Conservation (phyloP, 2,888 invertebrate species). For the Agriopis aurantiaria region DNA sequence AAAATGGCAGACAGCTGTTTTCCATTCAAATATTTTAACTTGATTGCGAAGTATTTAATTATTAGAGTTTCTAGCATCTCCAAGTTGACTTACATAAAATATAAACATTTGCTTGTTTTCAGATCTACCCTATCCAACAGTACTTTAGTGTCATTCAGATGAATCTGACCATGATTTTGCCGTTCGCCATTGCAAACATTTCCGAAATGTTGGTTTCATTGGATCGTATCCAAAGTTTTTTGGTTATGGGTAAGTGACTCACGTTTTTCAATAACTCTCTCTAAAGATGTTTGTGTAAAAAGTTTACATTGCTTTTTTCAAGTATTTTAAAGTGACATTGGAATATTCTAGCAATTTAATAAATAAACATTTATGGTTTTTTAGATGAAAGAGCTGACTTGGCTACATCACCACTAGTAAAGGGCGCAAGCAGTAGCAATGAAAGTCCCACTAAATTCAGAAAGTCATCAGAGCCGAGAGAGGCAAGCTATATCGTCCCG, state of each 20-base stretch:
- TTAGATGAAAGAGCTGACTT: conserved; percentile 73
- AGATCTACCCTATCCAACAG: conserved; percentile 87
- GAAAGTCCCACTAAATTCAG: conserved; percentile 55
- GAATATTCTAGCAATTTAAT: background rate
- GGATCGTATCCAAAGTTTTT: conserved; percentile 85
- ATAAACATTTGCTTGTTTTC: conserved; percentile 50
- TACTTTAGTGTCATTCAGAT: conserved; percentile 86
- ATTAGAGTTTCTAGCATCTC: background rate
- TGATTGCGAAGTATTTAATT: background rate
- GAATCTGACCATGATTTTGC: conserved; percentile 86
- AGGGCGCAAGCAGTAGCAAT: conserved; percentile 45
- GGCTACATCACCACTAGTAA: conserved; percentile 46
- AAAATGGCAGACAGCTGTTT: no score
- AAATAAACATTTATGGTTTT: conserved; percentile 24
- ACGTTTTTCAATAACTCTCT: background rate
- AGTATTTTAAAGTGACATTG: background rate
- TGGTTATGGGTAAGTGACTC: conserved; percentile 74
- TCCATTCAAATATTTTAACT: background rate
- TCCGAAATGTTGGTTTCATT: conserved; percentile 87
- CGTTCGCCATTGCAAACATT: conserved; percentile 82
- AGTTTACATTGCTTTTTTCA: background rate
- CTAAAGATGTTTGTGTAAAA: background rate
- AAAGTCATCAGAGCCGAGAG: conserved; percentile 33
- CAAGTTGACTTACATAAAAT: no score
- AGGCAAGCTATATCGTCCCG: conserved; percentile 49